These are phyloP conservation scores for Suillia variegata DNA, from an alignment of 2,888 invertebrate genomes.

Conservation along the genomic window DNA sequence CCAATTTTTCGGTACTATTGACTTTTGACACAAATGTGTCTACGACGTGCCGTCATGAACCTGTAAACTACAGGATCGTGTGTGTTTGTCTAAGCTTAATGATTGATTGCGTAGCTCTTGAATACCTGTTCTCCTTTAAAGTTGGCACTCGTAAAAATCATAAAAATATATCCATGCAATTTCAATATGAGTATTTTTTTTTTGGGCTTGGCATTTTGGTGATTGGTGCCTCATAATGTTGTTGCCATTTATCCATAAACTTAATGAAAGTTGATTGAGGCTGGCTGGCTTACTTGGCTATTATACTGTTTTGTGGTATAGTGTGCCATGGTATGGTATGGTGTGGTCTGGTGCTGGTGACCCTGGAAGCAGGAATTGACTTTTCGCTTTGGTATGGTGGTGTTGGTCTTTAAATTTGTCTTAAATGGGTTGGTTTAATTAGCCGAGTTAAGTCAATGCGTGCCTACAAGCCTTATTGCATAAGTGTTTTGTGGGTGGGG, in stretches of 20 bases:
- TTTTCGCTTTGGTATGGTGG: neutral
- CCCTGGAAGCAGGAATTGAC: neutral
- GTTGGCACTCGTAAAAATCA: too few relatives aligned
- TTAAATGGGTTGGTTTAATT: neutral
- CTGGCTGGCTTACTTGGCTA: too few relatives aligned
- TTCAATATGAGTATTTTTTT: too few relatives aligned
- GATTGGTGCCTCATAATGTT: too few relatives aligned
- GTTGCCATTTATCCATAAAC: neutral
- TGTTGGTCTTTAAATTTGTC: neutral
- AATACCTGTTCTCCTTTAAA: neutral
- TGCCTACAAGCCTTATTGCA: neutral
- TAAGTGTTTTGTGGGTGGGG: too few relatives aligned
- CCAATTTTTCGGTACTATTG: too few relatives aligned
- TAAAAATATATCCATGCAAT: too few relatives aligned
- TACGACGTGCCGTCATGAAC: too few relatives aligned
- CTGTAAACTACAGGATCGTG: too few relatives aligned
- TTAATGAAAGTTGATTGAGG: slow-evolving; percentile 7
- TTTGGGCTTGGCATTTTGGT: slow-evolving; percentile 1
- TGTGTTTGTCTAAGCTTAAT: neutral
- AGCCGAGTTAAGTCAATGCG: neutral
- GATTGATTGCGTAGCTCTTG: neutral
- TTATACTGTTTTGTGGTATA: too few relatives aligned
- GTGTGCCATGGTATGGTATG: too few relatives aligned
- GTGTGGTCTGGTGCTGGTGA: neutral
- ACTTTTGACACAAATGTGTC: too few relatives aligned